phyloP scores from a whole-genome alignment of 2,888 invertebrate genomes.

The Pseudococcus longispinus region DNA sequence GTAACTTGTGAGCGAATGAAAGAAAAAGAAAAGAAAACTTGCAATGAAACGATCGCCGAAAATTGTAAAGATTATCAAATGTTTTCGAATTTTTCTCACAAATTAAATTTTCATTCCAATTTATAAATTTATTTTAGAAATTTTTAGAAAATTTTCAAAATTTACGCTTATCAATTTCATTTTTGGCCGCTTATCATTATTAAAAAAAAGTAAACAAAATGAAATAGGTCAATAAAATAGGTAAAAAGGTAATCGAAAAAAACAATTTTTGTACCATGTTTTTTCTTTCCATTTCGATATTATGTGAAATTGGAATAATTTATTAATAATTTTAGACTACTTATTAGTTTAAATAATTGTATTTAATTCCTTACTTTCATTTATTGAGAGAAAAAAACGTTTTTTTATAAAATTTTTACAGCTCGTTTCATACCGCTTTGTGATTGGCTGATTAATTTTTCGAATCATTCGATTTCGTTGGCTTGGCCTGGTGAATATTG shows the following conservation, averaged over 20 bases:
- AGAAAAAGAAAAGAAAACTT: too few relatives aligned
- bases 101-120: too few relatives aligned
- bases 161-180: too few relatives aligned
- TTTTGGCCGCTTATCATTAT: too few relatives aligned
- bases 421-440: background rate
- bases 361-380: background rate
- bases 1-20: too few relatives aligned
- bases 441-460: background rate
- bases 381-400: background rate
- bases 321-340: background rate
- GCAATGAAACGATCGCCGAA: too few relatives aligned
- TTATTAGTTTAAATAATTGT: background rate
- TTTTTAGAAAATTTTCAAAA: too few relatives aligned
- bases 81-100: too few relatives aligned
- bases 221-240: background rate
- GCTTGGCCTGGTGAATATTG: background rate
- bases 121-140: too few relatives aligned
- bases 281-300: background rate
- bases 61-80: too few relatives aligned
- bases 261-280: too few relatives aligned
- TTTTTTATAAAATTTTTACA: background rate
- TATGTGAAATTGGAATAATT: background rate
- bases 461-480: background rate
- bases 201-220: background rate
- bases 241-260: background rate